Conservation (phyloP, 2,888 invertebrate species). For the Apomyelois bistriatella region DNA sequence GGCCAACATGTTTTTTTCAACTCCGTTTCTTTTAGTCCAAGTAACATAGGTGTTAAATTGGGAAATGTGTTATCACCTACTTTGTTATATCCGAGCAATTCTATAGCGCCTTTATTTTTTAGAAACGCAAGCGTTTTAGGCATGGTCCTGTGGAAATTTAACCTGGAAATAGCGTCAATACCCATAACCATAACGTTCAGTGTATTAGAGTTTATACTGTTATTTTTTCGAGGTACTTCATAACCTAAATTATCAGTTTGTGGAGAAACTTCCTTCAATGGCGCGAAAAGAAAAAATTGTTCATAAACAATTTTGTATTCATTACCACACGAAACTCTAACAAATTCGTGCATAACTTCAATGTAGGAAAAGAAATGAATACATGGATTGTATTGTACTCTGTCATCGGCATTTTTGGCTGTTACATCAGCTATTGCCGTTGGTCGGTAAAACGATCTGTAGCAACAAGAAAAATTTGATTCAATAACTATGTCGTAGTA, state of each 20-base stretch:
- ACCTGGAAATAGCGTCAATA: constrained; percentile 90
- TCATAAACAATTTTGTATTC: constrained; percentile 75
- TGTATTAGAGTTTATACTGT: constrained; percentile 26
- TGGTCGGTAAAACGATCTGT: constrained; percentile 79
- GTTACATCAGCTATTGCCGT: constrained; percentile 62
- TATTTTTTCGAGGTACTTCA: constrained; percentile 29
- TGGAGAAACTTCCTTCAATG: constrained; percentile 47
- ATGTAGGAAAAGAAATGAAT: constrained; percentile 62
- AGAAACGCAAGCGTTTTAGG: constrained; percentile 84
- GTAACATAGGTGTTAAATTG: constrained; percentile 90
- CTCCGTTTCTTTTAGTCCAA: constrained; percentile 85
- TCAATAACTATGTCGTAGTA: constrained; percentile 71
- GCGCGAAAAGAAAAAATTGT: constrained; percentile 85
- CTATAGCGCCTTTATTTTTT: constrained; percentile 83
- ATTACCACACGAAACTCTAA: constrained; percentile 82
- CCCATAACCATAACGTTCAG: constrained; percentile 90
- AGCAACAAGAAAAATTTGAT: constrained; percentile 80
- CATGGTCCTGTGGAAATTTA: constrained; percentile 92
- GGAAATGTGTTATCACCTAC: constrained; percentile 97
- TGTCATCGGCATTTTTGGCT: constrained; percentile 66
- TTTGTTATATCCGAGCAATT: constrained; percentile 94
- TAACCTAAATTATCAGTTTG: constrained; percentile 29
- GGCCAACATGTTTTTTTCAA: constrained; percentile 83
- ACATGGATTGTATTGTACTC: constrained; percentile 73
- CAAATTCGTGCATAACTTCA: constrained; percentile 81